Conservation (phyloP, 2,113 vertebrate genomes). For the Hyaena hyaena region DNA sequence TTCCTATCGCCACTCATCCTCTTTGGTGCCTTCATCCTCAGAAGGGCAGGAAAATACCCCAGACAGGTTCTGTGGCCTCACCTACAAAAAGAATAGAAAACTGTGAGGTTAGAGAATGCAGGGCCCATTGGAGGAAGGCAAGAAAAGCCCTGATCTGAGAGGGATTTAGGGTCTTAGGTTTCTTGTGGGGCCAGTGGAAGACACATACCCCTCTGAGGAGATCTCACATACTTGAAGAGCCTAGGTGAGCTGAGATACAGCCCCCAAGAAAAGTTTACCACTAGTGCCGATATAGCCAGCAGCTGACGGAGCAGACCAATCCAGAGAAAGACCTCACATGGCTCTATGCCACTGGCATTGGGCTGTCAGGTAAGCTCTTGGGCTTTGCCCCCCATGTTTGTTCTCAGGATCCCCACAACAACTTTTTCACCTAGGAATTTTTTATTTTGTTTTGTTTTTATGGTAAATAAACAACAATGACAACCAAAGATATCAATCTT, state of each 20-base stretch:
- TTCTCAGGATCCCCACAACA: background rate
- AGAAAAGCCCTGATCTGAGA: background rate
- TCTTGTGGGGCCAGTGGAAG: background rate
- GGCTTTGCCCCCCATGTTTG: background rate
- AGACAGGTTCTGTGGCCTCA: background rate
- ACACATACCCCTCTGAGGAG: background rate
- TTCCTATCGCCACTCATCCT: background rate
- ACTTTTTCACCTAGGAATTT: background rate
- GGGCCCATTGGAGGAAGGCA: background rate
- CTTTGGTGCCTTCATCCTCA: background rate
- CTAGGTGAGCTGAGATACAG: background rate
- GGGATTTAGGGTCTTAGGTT: background rate
- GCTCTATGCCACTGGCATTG: background rate
- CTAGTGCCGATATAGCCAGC: background rate
- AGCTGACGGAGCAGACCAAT: background rate
- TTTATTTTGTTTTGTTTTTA: background rate
- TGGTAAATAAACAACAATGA: background rate
- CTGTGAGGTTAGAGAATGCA: background rate
- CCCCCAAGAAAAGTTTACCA: background rate
- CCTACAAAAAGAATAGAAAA: background rate
- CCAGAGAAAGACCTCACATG: background rate
- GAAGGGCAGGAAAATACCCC: background rate
- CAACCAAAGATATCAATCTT: background rate
- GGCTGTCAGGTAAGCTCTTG: background rate
- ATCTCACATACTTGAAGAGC: background rate